Evolutionary conservation across 2,113 vertebrate species (phyloP).

Genomic region (Lagopus leucura): DNA sequence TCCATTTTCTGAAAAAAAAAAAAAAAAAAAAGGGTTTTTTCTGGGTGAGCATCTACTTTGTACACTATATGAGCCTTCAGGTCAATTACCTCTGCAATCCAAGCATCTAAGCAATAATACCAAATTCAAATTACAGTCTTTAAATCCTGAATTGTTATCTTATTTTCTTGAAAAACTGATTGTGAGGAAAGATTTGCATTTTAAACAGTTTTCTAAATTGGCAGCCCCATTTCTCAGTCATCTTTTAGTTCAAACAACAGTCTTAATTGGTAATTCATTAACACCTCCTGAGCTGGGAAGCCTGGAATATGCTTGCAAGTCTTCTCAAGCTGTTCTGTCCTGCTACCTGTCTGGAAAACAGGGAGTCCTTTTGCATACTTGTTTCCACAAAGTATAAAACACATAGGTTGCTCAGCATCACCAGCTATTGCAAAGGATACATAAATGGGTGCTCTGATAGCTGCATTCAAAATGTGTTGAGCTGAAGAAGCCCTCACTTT

Average conservation of each 20-base stretch:
- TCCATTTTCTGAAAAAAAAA: slow-evolving; percentile 62
- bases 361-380: not conserved
- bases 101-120: slow-evolving; percentile 65
- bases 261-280: not conserved
- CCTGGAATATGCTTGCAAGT: not conserved
- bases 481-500: not conserved
- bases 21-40: slow-evolving; percentile 50
- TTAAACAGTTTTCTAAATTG: slow-evolving; percentile 68
- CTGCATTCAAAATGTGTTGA: not conserved
- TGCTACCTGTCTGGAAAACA: not conserved
- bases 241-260: not conserved
- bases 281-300: not conserved
- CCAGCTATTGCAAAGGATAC: not conserved
- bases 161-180: slow-evolving; percentile 72
- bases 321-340: not conserved
- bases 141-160: slow-evolving; percentile 61
- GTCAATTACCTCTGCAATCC: slow-evolving; percentile 65
- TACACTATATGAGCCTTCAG: slow-evolving; percentile 48
- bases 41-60: slow-evolving; percentile 68
- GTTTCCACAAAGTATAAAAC: not conserved
- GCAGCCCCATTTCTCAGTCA: not conserved
- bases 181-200: slow-evolving; percentile 69
- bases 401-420: not conserved
- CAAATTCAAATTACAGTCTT: slow-evolving; percentile 74
- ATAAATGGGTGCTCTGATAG: not conserved